Evolutionary conservation across 2,888 invertebrate species (phyloP).

Genomic region (Agonopterix alstromeriana): DNA sequence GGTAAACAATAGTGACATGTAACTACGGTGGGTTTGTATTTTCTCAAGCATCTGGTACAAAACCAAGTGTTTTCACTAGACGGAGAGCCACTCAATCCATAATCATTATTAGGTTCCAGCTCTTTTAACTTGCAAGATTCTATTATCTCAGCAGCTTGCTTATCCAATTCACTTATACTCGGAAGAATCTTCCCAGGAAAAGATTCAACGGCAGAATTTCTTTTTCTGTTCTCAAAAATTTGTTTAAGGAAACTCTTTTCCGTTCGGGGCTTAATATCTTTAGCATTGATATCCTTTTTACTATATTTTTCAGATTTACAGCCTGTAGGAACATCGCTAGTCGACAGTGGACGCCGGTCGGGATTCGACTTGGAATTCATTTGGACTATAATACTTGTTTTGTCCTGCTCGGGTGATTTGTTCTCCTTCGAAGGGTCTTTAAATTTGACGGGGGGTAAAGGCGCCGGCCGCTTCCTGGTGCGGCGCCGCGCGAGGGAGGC

Average conservation of each 20-base stretch:
- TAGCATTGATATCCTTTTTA: slow-evolving; percentile 32
- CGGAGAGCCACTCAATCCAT: not conserved
- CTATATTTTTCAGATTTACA: slow-evolving; percentile 42
- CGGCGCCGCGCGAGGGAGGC: slow-evolving; percentile 46
- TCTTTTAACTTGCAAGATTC: slow-evolving; percentile 60
- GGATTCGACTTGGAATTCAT: slow-evolving; percentile 29
- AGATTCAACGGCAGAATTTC: slow-evolving; percentile 48
- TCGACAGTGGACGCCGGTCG: slow-evolving; percentile 13
- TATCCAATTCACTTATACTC: slow-evolving; percentile 87
- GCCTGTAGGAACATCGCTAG: slow-evolving; percentile 18
- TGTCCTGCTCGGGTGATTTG: slow-evolving; percentile 4
- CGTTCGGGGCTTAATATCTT: slow-evolving; percentile 47
- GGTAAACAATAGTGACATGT: slow-evolving; percentile 44
- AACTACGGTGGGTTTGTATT: slow-evolving; percentile 44
- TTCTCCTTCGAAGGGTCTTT: slow-evolving; percentile 27
- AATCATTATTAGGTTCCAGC: slow-evolving; percentile 29
- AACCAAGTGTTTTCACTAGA: slow-evolving; percentile 32
- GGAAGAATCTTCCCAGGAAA: slow-evolving; percentile 77
- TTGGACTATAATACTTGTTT: slow-evolving; percentile 14
- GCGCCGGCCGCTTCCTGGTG: slow-evolving; percentile 71
- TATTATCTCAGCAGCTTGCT: slow-evolving; percentile 86
- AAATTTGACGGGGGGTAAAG: slow-evolving; percentile 63
- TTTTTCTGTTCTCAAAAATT: slow-evolving; percentile 61
- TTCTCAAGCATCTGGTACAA: slow-evolving; percentile 52
- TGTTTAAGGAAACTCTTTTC: slow-evolving; percentile 76